phyloP scores from a whole-genome alignment of 1,140 invertebrate genomes.

The Drosophila quadrilineata region DNA sequence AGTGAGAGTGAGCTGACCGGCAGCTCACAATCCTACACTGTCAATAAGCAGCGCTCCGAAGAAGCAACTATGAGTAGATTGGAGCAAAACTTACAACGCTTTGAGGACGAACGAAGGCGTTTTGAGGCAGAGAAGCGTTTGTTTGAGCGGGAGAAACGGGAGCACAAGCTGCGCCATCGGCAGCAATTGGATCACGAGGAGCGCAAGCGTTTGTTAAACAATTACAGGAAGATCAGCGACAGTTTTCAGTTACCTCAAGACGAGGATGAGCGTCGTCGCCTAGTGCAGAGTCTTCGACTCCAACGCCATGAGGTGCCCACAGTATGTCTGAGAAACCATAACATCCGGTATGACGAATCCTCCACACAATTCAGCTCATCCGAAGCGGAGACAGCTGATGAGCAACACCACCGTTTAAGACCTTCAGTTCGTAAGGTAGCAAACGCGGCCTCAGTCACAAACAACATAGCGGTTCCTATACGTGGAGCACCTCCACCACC shows the following conservation, averaged over 20 bases:
- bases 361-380: slow-evolving; percentile 78
- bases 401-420: slow-evolving; percentile 14
- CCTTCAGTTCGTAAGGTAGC: background rate
- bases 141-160: slow-evolving; percentile 76
- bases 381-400: slow-evolving; percentile 64
- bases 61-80: slow-evolving; percentile 52
- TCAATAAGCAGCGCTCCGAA: background rate
- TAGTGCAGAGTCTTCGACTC: slow-evolving; percentile 70
- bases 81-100: slow-evolving; percentile 71
- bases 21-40: slow-evolving; percentile 28
- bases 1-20: slow-evolving; percentile 67
- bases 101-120: slow-evolving; percentile 75
- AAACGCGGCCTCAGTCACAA: background rate
- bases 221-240: slow-evolving; percentile 77
- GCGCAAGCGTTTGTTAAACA: slow-evolving; percentile 65
- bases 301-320: slow-evolving; percentile 56
- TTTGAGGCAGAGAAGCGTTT: slow-evolving; percentile 77
- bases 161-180: slow-evolving; percentile 73
- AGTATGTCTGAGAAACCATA: slow-evolving; percentile 48
- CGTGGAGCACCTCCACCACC: slow-evolving; percentile 57
- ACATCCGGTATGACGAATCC: slow-evolving; percentile 74
- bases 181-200: slow-evolving; percentile 74
- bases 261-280: slow-evolving; percentile 65
- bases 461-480: slow-evolving; percentile 54
- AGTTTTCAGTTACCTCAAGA: slow-evolving; percentile 71